A percentile compares a stretch with the other conserved stretches of the same genome.
Conservation (phyloP, 2,797 vertebrate species). For the Adrianichthys oophorus region DNA sequence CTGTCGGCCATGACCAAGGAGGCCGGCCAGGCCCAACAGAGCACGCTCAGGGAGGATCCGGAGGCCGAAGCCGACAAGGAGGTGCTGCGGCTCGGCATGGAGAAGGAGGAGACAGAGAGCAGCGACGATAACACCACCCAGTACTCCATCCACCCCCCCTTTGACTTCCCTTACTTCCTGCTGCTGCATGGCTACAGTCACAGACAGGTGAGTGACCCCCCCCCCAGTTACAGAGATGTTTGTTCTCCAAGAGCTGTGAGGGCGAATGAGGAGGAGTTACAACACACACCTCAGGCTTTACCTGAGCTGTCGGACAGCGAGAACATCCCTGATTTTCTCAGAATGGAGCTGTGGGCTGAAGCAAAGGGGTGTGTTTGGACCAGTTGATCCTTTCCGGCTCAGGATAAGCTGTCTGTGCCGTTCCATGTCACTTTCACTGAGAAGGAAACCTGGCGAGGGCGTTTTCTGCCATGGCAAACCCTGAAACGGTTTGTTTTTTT, state of each 20-base stretch:
- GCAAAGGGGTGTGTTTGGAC: conserved; percentile 1
- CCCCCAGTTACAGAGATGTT: background rate
- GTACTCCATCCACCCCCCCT: conserved; percentile 80
- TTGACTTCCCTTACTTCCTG: conserved; percentile 82
- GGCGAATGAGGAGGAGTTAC: background rate
- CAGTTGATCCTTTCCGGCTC: conserved; percentile 2
- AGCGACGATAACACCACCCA: conserved; percentile 80
- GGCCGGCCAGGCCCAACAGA: conserved; percentile 44
- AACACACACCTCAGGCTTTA: background rate
- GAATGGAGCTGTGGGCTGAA: background rate
- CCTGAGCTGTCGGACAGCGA: conserved; percentile 2
- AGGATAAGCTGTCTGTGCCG: conserved; percentile 28
- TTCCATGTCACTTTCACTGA: conserved; percentile 4
- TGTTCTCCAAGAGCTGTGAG: background rate
- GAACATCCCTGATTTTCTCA: conserved; percentile 3
- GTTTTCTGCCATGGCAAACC: background rate
- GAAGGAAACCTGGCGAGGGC: conserved; percentile 21
- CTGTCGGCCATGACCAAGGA: conserved; percentile 70
- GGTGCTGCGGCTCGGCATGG: conserved; percentile 63
- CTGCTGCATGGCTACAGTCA: conserved; percentile 80
- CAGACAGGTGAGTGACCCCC: conserved; percentile 69
- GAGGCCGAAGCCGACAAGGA: conserved; percentile 76
- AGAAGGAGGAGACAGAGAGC: conserved; percentile 83
- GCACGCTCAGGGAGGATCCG: conserved; percentile 57
- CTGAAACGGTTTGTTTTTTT: background rate